Evolutionary conservation across 2,888 invertebrate species (phyloP), one percentile per base, ranked within the genome.

Genomic region (Lepidochrysops patricia): DNA sequence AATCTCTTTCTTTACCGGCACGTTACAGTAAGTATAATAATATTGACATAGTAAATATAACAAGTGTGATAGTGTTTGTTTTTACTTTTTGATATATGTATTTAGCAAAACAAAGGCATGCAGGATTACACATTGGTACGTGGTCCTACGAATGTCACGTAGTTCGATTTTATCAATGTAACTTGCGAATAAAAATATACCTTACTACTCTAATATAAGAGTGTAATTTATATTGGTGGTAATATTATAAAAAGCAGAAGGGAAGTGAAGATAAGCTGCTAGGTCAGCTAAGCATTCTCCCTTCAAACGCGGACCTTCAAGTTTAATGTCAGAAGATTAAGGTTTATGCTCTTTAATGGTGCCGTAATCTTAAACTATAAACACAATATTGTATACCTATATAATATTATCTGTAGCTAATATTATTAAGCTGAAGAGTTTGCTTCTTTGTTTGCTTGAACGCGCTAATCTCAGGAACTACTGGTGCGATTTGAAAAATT

Each of bases 71-170:
- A n/a, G n/a, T 37, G 13, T 37, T 37, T 37, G 13, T 37, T 37
- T n/a, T n/a, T n/a, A n/a, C n/a, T 13, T 50, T 50, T 27, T 26
- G 15, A 52, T 9, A 27, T 13, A 52, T 9, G 13, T 13, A 43
- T 2, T 15, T 6, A 52, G 27, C 52, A 52, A 27, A 52, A 52
- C 52, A 52, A 52, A 27, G 52, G 13, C 27, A 2, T 50, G 25
- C 26, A 58, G 61, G 58, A 60, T 64, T 62, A 64, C 66, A 59
- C 61, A 54, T 60, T 23, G 43, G 26, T 62, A 62, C 63, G 64
- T 64, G 63, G 64, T 56, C 77, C 79, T 75, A 75, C 72, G 70
- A 73, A 71, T 75, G 63, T 77, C 80, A 82, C 83, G 82, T 82
- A 81, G 5, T 52, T 27, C 27, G 52, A 52, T 27, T 52, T 52